phyloP scores from a whole-genome alignment of 2,113 vertebrate species.

The Hydrolagus affinis region DNA sequence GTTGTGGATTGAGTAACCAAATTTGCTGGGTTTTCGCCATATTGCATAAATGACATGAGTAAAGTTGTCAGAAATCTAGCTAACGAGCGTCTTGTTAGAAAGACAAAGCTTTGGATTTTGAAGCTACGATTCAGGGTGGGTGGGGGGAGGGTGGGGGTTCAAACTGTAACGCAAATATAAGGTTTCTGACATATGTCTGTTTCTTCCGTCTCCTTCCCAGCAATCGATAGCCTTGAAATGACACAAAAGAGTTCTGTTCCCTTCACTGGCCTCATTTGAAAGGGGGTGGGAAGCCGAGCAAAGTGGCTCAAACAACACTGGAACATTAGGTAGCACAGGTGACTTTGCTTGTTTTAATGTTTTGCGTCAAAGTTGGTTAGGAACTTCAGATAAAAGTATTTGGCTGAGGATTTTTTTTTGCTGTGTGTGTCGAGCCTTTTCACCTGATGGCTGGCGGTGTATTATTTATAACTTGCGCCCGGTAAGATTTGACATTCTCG shows the following conservation, averaged over 20 bases:
- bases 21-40: background rate
- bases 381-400: slow-evolving; percentile 44
- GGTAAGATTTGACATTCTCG: slow-evolving; percentile 49
- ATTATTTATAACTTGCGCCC: slow-evolving; percentile 22
- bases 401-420: slow-evolving; percentile 35
- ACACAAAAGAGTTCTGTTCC: slow-evolving; percentile 53
- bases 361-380: slow-evolving; percentile 47
- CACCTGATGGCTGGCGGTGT: slow-evolving; percentile 48
- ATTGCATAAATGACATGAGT: background rate
- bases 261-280: slow-evolving; percentile 32
- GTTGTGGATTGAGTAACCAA: too few species aligned
- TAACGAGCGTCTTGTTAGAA: background rate
- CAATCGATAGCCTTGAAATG: slow-evolving; percentile 51
- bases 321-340: slow-evolving; percentile 37
- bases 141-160: rapidly evolving
- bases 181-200: slow-evolving; percentile 23
- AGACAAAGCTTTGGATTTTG: background rate
- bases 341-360: slow-evolving; percentile 42
- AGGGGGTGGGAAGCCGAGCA: slow-evolving; percentile 14
- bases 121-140: slow-evolving; percentile 33
- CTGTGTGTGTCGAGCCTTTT: slow-evolving; percentile 40
- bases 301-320: slow-evolving; percentile 16
- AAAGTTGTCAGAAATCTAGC: background rate
- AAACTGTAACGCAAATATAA: background rate
- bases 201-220: slow-evolving; percentile 37